Evolutionary conservation across 2,113 vertebrate genomes (phyloP).

Genomic region (Notothenia rossii): DNA sequence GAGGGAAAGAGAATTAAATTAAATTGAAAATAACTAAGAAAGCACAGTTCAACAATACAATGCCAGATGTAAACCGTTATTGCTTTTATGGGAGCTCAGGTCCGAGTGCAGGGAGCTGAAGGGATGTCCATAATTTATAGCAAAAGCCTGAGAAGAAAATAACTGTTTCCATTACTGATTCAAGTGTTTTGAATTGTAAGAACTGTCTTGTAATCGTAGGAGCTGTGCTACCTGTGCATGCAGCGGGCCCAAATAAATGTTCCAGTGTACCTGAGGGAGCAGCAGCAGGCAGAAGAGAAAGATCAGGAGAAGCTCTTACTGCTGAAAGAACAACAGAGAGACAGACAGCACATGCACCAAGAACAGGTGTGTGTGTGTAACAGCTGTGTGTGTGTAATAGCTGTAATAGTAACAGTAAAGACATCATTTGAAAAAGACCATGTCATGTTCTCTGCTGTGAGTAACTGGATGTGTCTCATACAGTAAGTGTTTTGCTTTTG

Average conservation of each 20-base stretch:
- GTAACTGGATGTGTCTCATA: background rate
- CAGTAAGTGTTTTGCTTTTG: background rate
- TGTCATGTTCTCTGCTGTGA: background rate
- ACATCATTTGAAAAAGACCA: background rate
- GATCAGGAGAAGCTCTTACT: slow-evolving; percentile 79
- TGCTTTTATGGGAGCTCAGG: background rate
- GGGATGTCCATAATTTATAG: background rate
- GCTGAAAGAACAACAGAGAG: slow-evolving; percentile 79
- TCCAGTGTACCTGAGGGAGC: slow-evolving; percentile 71
- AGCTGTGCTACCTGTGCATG: slow-evolving; percentile 89
- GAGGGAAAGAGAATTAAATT: background rate
- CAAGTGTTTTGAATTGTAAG: background rate
- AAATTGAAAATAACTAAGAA: background rate
- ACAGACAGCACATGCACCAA: slow-evolving; percentile 75
- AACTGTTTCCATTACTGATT: background rate
- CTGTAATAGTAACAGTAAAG: background rate
- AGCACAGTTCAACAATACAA: background rate
- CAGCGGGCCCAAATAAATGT: slow-evolving; percentile 84
- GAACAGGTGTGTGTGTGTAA: slow-evolving; percentile 71
- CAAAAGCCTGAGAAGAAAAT: background rate
- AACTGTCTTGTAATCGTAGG: slow-evolving; percentile 71
- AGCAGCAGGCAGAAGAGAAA: slow-evolving; percentile 76
- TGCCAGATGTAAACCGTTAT: background rate
- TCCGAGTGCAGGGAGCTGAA: background rate
- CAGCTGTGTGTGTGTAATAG: background rate